These are phyloP conservation scores for Betta splendens DNA, from an alignment of 2,797 vertebrate species.

Conservation along the genomic window DNA sequence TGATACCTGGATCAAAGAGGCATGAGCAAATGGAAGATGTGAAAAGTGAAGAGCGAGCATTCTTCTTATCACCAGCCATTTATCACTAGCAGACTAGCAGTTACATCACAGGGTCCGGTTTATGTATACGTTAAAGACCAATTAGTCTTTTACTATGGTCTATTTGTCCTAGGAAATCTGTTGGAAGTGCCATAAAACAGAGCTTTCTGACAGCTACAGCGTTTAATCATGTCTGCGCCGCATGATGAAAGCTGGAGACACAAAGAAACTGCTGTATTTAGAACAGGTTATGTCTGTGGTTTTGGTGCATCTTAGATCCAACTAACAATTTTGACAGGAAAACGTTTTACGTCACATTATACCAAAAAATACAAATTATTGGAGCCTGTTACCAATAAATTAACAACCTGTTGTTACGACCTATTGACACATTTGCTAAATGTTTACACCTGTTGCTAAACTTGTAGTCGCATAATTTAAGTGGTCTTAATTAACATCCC, in stretches of 20 bases:
- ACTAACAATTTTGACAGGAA: too few relatives aligned
- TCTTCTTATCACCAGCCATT: not conserved
- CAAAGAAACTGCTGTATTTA: not conserved
- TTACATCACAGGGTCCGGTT: not conserved
- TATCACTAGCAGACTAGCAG: not conserved
- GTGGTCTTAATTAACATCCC: too few relatives aligned
- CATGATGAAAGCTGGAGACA: not conserved
- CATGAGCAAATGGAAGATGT: not conserved
- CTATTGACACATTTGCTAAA: too few relatives aligned
- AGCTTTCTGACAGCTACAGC: not conserved
- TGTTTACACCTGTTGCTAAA: too few relatives aligned
- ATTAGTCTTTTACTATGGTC: conserved; percentile 1
- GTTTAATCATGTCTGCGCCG: not conserved
- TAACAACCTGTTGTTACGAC: too few relatives aligned
- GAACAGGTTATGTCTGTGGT: too few relatives aligned
- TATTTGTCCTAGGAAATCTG: conserved; percentile 8
- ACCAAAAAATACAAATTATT: too few relatives aligned
- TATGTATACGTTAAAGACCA: conserved; percentile 1
- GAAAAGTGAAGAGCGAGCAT: not conserved
- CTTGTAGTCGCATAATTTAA: too few relatives aligned
- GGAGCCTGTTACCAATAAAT: too few relatives aligned
- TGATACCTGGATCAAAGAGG: conserved; percentile 14
- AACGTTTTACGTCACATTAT: too few relatives aligned
- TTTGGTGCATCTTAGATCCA: too few relatives aligned
- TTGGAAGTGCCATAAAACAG: conserved; percentile 2